Evolutionary conservation across 2,113 vertebrate species (phyloP).

Genomic region (Limanda limanda): DNA sequence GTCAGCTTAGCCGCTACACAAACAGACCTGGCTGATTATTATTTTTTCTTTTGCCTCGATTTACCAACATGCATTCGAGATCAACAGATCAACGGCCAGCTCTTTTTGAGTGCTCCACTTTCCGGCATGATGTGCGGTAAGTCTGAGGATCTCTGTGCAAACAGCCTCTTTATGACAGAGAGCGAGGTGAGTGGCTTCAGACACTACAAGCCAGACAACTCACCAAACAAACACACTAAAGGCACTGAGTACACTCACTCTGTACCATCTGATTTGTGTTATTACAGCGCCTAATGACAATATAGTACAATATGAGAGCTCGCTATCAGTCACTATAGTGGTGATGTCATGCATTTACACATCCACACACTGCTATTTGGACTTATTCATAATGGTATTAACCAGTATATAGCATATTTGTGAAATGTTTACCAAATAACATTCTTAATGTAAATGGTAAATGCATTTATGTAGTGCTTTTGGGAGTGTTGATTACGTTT

Average conservation of each 20-base stretch:
- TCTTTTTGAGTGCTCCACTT: conserved; percentile 69
- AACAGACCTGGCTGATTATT: conserved; percentile 73
- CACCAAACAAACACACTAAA: conserved; percentile 78
- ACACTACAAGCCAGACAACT: conserved; percentile 78
- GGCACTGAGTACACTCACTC: conserved; percentile 67
- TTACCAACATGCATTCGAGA: conserved; percentile 73
- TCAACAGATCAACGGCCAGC: conserved; percentile 74
- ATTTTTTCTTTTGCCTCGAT: conserved; percentile 72
- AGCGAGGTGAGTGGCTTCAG: conserved; percentile 78
- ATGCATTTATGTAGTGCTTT: no score
- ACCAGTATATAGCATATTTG: no score
- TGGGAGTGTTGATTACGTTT: no score
- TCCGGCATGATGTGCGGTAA: conserved; percentile 71
- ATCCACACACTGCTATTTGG: no score
- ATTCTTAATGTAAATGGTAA: no score
- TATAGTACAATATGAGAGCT: conserved; percentile 55
- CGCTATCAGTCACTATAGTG: conserved; percentile 25
- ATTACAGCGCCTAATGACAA: conserved; percentile 71
- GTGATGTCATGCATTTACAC: conserved; percentile 10
- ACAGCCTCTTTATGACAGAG: conserved; percentile 82
- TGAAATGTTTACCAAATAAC: no score
- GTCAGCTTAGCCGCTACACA: conserved; percentile 65
- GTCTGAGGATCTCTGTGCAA: conserved; percentile 82
- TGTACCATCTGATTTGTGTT: conserved; percentile 66
- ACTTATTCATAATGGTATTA: no score